Evolutionary conservation across 2,797 vertebrate species (phyloP).

Genomic region (Onychomys arenicola): DNA sequence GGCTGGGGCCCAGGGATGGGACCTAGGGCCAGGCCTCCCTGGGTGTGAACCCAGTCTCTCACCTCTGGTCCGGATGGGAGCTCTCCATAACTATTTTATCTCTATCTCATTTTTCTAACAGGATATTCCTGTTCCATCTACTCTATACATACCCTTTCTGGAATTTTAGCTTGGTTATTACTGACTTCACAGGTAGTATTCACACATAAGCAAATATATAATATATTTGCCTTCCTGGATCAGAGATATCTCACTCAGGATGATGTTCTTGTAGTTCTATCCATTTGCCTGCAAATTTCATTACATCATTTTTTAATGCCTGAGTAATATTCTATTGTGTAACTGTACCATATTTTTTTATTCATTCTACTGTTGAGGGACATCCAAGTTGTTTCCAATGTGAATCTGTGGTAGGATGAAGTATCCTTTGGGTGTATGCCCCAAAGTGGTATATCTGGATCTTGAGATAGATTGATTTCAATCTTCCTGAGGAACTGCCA

Average conservation of each 20-base stretch:
- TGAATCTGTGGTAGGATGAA: no score
- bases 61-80: no score
- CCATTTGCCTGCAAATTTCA: not conserved
- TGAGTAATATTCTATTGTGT: not conserved
- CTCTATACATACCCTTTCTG: not conserved
- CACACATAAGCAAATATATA: not conserved
- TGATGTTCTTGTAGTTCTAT: not conserved
- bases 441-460: not conserved
- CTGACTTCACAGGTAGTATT: not conserved
- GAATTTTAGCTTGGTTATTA: not conserved
- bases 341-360: not conserved
- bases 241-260: not conserved
- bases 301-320: not conserved
- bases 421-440: not conserved
- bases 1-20: no score
- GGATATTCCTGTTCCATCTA: not conserved
- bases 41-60: no score
- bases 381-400: not conserved
- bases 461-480: not conserved
- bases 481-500: not conserved
- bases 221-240: not conserved
- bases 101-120: not conserved
- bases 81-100: not conserved
- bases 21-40: no score
- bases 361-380: not conserved